Evolutionary conservation across 2,113 vertebrate species (phyloP).

Genomic region (Oplegnathus fasciatus): DNA sequence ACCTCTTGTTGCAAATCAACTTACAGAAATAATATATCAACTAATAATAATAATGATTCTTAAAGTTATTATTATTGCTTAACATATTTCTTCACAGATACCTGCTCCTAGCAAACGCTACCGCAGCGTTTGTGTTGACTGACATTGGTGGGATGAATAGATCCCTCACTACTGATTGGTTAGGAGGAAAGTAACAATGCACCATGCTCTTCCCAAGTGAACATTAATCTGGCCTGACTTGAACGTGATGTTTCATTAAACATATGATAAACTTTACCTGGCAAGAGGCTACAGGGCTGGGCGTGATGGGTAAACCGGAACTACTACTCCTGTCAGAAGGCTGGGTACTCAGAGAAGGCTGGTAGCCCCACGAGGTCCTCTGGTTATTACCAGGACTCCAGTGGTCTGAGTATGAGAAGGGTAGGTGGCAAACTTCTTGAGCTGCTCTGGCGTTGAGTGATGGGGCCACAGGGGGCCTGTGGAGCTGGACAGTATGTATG

Average conservation of each 20-base stretch:
- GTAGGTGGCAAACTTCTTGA: not conserved
- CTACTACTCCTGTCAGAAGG: not conserved
- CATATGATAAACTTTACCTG: conserved; percentile 43
- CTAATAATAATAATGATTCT: not conserved
- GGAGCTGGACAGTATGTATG: conserved; percentile 14
- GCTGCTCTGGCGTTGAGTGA: not conserved
- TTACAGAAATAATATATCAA: too few species aligned
- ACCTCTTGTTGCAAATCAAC: not conserved
- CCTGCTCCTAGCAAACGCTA: too few species aligned
- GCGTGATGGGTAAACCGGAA: conserved; percentile 7
- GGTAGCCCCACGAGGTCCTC: not conserved
- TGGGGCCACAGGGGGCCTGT: not conserved
- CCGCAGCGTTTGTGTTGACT: not conserved
- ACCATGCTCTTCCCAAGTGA: not conserved
- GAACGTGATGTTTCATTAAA: not conserved
- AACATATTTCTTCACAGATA: not conserved
- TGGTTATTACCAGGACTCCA: conserved; percentile 20
- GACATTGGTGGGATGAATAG: not conserved
- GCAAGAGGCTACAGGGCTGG: not conserved
- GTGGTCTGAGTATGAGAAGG: not conserved
- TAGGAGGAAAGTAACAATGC: not conserved
- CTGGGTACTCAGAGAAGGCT: not conserved
- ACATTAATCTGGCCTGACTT: not conserved
- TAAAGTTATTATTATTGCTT: too few species aligned
- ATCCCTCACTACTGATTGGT: not conserved